phyloP scores from a whole-genome alignment of 35 echinoderm and acorn worm genomes.

The Heliocidaris tuberculata region DNA sequence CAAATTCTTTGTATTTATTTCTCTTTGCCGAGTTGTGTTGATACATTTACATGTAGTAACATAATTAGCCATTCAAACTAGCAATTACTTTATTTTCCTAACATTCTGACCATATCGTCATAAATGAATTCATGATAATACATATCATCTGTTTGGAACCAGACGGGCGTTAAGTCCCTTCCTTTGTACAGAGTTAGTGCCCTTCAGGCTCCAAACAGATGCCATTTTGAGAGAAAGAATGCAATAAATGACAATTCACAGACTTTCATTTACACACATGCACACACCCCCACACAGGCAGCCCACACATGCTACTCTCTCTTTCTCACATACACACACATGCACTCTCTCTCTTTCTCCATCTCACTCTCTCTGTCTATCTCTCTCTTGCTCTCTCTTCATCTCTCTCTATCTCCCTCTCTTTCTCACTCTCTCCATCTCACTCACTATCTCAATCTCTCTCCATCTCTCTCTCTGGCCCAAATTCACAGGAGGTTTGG shows the following conservation, averaged over 20 bases:
- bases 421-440: background rate
- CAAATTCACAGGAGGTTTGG: no score
- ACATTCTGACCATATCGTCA: no score
- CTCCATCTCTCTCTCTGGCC: background rate
- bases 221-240: background rate
- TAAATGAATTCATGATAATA: background rate
- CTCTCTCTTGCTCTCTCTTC: background rate
- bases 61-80: background rate
- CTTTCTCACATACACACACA: background rate
- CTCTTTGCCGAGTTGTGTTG: background rate
- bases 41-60: background rate
- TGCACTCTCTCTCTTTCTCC: background rate
- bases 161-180: no score
- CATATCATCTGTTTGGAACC: no score
- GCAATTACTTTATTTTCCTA: background rate
- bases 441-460: background rate
- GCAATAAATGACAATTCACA: background rate
- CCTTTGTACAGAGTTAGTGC: background rate
- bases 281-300: no score
- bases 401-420: background rate
- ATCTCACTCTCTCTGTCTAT: background rate
- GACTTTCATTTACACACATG: background rate
- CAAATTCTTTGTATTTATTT: background rate
- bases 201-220: background rate
- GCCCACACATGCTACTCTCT: background rate